Percentiles rank a stretch among this genome's conserved stretches.
phyloP scores from a whole-genome alignment of 2,113 vertebrate species.

The Microcebus griseorufus region DNA sequence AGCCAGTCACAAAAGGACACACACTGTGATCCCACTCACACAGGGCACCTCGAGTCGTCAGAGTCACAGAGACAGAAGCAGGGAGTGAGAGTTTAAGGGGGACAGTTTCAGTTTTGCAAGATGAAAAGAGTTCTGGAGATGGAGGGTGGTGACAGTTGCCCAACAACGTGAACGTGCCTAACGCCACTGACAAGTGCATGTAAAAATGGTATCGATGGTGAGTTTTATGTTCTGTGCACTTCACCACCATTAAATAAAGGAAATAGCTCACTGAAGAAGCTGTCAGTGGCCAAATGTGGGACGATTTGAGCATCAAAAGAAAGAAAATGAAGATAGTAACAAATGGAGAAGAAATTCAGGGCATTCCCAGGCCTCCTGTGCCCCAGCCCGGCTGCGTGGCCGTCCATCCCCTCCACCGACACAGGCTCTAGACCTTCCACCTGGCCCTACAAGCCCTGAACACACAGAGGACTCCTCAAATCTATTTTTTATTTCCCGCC shows the following conservation, averaged over 20 bases:
- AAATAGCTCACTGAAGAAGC: too few relatives aligned
- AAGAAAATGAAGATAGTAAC: background rate
- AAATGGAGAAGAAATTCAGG: background rate
- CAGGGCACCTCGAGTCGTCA: background rate
- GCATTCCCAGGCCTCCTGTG: too few relatives aligned
- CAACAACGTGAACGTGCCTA: too few relatives aligned
- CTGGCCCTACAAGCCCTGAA: background rate
- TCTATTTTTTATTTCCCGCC: background rate
- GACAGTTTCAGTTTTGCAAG: background rate
- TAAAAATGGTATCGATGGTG: background rate
- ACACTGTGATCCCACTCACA: background rate
- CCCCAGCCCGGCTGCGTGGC: background rate
- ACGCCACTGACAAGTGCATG: background rate
- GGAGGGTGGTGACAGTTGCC: too few relatives aligned
- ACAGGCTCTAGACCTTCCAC: background rate
- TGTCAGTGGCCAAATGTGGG: background rate
- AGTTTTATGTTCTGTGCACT: too few relatives aligned
- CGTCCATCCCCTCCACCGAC: background rate
- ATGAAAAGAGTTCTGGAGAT: background rate
- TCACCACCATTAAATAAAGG: too few relatives aligned
- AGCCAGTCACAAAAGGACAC: background rate
- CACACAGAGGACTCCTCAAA: background rate
- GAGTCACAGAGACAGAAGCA: background rate
- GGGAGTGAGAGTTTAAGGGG: too few relatives aligned
- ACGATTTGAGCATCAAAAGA: background rate